These are phyloP conservation scores for Aplysia californica DNA, from an alignment of 1,140 invertebrate species.

Conservation along the genomic window DNA sequence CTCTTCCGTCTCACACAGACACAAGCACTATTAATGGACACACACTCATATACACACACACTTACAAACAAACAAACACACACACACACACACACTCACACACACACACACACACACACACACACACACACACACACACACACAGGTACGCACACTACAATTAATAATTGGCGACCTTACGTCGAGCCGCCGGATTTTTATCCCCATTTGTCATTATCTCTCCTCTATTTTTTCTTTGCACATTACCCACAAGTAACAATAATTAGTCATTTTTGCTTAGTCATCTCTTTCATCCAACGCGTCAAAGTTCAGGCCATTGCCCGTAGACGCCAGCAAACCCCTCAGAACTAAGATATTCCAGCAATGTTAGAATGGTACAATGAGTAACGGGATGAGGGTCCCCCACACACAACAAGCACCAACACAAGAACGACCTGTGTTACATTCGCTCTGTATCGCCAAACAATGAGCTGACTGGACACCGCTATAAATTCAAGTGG, in stretches of 20 bases:
- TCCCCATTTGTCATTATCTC: not conserved
- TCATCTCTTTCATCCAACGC: not conserved
- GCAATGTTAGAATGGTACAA: no score
- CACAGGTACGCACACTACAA: not conserved
- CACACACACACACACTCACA: not conserved
- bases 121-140: conserved; percentile 12
- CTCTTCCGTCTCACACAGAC: not conserved
- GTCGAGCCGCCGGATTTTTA: not conserved
- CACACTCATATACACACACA: not conserved
- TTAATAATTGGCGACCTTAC: not conserved
- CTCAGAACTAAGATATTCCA: no score
- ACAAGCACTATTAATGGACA: not conserved
- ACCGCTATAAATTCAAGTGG: not conserved
- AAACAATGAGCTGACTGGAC: not conserved
- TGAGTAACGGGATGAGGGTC: no score
- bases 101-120: not conserved
- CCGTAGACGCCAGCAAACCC: not conserved
- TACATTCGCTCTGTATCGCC: not conserved
- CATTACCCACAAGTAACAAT: no score
- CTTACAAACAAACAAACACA: not conserved
- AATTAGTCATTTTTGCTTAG: no score
- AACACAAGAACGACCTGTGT: not conserved
- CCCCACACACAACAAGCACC: not conserved
- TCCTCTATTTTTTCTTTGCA: not conserved
- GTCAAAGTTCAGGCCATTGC: not conserved